Evolutionary conservation across 2,888 invertebrate species (phyloP), one percentile per base, ranked within the genome.

Genomic region (Napeogenes inachia): DNA sequence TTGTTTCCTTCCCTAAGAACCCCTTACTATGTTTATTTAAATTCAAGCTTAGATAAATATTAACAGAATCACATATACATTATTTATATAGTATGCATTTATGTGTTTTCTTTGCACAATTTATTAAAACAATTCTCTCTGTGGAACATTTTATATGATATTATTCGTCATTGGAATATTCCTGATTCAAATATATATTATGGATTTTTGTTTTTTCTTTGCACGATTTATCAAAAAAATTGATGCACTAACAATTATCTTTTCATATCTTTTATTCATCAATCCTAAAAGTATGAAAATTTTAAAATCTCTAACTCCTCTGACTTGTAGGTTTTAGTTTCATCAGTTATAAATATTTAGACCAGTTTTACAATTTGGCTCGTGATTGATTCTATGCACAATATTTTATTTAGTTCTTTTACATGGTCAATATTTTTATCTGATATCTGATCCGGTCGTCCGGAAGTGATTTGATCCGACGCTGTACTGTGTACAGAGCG

Each of bases 1-100:
- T 89, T 88, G 87, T 77, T 87, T 89, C 89, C 79, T 77, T 71
- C 70, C 60, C 58, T 38, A 38, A 55, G 42, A 42, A 57, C 32
- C 33, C 21, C 55, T 13, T 8, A 21, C 35, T 50, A 21, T 8
- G 50, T 50, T 21, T 50, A 55, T 12, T 55, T 6, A 55, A 13
- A 55, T 55, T 4, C 54, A n/a, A 55, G 2, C 33, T 54, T 6
- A 35, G 54, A 42, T 42, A 8, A 42, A 10, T 42, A 42, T 42
- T 42, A 42, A 42, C 12, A 42, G 42, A 10, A 8, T 21, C 8
- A 42, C 8, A 42, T 10, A 42, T 42, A 10, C 6, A 35, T 35
- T 35, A 38, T 38, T 38, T 38, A 6, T 38, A 8, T 8, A 38
- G 4, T 38, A 38, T 38, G 1, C 4, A 8, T 38, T 6, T 6